Evolutionary conservation across 2,113 vertebrate genomes (phyloP), one percentile per base, ranked within the genome.

Genomic region (Pionites leucogaster): DNA sequence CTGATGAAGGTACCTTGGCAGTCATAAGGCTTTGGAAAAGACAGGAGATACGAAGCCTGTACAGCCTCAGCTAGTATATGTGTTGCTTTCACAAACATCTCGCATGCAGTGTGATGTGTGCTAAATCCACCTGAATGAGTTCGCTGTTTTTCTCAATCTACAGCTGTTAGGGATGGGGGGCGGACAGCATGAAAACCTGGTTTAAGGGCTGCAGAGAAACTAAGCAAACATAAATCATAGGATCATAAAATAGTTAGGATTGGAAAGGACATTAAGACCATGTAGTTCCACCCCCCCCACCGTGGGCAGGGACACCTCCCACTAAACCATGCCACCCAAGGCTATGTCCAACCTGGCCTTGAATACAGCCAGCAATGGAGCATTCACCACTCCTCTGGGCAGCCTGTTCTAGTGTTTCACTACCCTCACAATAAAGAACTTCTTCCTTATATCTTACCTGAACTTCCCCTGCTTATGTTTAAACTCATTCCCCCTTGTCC

Each of bases 51-150:
- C 8, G 16, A 35, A 49, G 44, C 13, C 35, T 80, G 60, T 16
- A 16, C 13, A 44, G 13, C 9, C 3, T 9, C 55, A 49, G 28
- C 24, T 68, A 5, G 19, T 20, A 4, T 5, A 33, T 18, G 6
- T 9, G 1, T 55, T 0, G 0, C 57, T 86, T 75, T 47, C 31
- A 28, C 10, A 20, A 7, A 22, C 6, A 13, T 72, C 39, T 65
- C 8, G 2, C 25, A 8, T 5, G 13, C 28, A 11, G 17, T 27
- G 17, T 41, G 70, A 39, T 68, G 28, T 49, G 27, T 53, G 33
- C 41, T 81, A 44, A 75, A 70, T 9, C 18, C 35, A n/a, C 65
- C 23, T 57, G 42, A 78, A 16, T 9, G 84, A 44, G 29, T 41
- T 75, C 0, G 1, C 9, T 39, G 15, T n/a, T 95, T 71, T 89